These are phyloP conservation scores for Belonocnema kinseyi DNA, from an alignment of 1,140 invertebrate species.

Conservation along the genomic window DNA sequence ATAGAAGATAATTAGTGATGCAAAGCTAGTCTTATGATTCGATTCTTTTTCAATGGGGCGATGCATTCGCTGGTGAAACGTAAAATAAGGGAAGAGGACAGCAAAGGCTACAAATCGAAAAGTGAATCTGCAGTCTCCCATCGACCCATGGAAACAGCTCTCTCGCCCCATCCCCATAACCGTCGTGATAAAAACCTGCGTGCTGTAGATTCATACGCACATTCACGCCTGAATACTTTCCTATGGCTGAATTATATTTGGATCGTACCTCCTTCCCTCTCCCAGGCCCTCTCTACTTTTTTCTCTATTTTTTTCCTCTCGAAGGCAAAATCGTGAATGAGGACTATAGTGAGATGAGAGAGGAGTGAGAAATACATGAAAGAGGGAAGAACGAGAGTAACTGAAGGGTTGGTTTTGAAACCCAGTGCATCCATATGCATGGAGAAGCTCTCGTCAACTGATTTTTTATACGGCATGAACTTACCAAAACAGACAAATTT, in stretches of 20 bases:
- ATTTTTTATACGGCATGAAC: constrained; percentile 29
- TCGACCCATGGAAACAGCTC: constrained; percentile 19
- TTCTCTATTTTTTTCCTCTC: too few relatives aligned
- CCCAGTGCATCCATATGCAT: constrained; percentile 33
- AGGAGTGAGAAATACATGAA: not conserved
- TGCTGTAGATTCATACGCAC: not conserved
- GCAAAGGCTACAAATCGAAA: constrained; percentile 23
- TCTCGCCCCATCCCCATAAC: constrained; percentile 14
- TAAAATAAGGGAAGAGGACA: constrained; percentile 12
- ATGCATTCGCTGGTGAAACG: not conserved
- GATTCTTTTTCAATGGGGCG: constrained; percentile 17
- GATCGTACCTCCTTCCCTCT: not conserved
- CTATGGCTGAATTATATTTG: constrained; percentile 14
- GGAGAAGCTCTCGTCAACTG: constrained; percentile 10
- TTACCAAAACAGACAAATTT: constrained; percentile 8
- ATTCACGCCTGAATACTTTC: constrained; percentile 8
- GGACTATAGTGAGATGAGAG: too few relatives aligned
- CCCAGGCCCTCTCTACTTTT: too few relatives aligned
- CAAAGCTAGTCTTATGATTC: not conserved
- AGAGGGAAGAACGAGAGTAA: constrained; percentile 10
- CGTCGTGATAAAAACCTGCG: not conserved
- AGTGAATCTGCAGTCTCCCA: constrained; percentile 3
- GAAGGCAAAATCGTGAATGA: too few relatives aligned
- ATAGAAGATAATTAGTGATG: not conserved
- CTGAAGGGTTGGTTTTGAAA: constrained; percentile 36